A percentile compares a stretch with the other conserved stretches of the same genome.
phyloP scores from a whole-genome alignment of 2,113 vertebrate genomes.

The Entosphenus tridentatus region DNA sequence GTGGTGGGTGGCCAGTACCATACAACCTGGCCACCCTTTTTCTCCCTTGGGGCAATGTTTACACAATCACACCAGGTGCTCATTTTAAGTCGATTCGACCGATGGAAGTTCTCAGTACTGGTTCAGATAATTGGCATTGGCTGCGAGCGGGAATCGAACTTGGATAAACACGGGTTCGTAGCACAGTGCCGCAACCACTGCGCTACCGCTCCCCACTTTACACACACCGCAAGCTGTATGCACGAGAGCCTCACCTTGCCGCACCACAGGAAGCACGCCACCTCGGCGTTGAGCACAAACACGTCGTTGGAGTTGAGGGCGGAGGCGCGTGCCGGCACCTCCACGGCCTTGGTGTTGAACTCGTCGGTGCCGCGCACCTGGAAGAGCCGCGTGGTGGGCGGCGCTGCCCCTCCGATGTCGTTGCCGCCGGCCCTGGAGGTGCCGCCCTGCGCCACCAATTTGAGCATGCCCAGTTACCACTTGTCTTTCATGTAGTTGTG shows the following conservation, averaged over 20 bases:
- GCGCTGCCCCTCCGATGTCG: slow-evolving; percentile 15
- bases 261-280: slow-evolving; percentile 40
- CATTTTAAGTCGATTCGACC: too few species aligned
- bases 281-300: slow-evolving; percentile 37
- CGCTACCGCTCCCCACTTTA: background rate
- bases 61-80: too few species aligned
- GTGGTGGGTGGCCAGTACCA: too few species aligned
- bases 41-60: too few species aligned
- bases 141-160: too few species aligned
- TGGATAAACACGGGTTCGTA: too few species aligned
- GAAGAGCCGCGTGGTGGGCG: slow-evolving; percentile 41
- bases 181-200: too few species aligned
- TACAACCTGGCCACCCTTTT: too few species aligned
- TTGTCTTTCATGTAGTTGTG: too few species aligned
- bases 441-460: slow-evolving; percentile 27
- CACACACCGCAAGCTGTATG: background rate
- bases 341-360: slow-evolving; percentile 37
- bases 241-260: slow-evolving; percentile 35
- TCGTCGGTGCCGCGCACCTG: slow-evolving; percentile 38
- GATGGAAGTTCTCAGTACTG: too few species aligned
- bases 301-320: slow-evolving; percentile 64
- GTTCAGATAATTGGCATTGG: too few species aligned
- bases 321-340: slow-evolving; percentile 20
- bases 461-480: too few species aligned
- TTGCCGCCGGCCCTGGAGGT: slow-evolving; percentile 33